Conservation (phyloP, 2,797 vertebrate genomes). For the Oreonectes daqikongensis region DNA sequence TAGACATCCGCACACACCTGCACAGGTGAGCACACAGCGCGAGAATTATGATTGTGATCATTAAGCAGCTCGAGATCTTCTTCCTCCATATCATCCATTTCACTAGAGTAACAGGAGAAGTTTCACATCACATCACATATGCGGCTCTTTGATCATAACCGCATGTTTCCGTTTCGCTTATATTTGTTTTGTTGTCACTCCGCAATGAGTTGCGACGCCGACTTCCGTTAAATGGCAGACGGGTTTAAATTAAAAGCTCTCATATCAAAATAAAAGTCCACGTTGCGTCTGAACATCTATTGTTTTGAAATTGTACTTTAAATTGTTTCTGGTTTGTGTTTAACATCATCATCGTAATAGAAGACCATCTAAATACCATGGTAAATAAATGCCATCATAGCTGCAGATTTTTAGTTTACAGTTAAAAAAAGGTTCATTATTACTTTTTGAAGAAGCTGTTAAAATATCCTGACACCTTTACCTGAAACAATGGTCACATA, state of each 20-base stretch:
- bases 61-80: neutral
- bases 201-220: neutral
- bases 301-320: too few relatives aligned
- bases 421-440: too few relatives aligned
- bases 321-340: too few relatives aligned
- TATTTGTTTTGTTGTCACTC: constrained; percentile 15
- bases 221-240: constrained; percentile 11
- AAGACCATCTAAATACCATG: too few relatives aligned
- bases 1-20: neutral
- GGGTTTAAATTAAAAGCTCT: neutral
- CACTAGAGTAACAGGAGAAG: neutral
- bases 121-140: neutral
- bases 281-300: neutral
- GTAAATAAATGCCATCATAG: too few relatives aligned
- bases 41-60: constrained; percentile 15
- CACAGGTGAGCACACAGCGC: neutral
- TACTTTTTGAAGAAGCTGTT: too few relatives aligned
- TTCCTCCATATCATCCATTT: constrained; percentile 35
- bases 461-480: too few relatives aligned
- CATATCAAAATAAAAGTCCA: constrained; percentile 16
- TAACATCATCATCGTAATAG: too few relatives aligned
- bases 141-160: neutral
- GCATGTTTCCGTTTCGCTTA: neutral
- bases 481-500: too few relatives aligned
- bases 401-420: too few relatives aligned